Base-by-base conservation (phyloP, 2,888 invertebrate genomes). In the Belgica antarctica region DNA sequence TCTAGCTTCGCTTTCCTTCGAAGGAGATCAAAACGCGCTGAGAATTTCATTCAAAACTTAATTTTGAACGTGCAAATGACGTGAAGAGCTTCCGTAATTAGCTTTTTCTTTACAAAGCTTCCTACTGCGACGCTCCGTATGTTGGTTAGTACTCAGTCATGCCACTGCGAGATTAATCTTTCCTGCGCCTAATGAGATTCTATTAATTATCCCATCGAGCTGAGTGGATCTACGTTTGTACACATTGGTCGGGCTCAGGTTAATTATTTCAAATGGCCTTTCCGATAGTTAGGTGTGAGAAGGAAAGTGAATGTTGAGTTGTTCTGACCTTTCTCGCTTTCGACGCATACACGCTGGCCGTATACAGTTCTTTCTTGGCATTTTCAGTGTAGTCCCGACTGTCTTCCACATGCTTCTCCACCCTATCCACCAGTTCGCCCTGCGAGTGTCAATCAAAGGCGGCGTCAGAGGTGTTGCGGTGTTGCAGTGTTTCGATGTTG, bases 361-460 rank as follows among this genome's bases (percentile, higher is more conserved):
- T 83, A 79, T 84, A 84, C 75, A 94, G 87, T 80, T 96, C 88
- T 75, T 82, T 84, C 76, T 88, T 88, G 75, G 92, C 94, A 74
- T 86, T 83, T 78, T 87, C 88, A 76, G 94, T 89, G 83, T 90
- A 90, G 81, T 92, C 90, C 75, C 87, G 87, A 74, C 94, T 89
- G 81, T 89, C 88, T 76, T 89, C 87, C 75, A 96, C 95, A 83
- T 94, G 92, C 84, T 90, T 90, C 84, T 96, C 95, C 82, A 96
- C 92, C 81, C 92, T 86, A 84, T 95, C 94, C 79, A 95, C 87
- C 86, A 94, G 89, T 83, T 95, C 94, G 78, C 94, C 96, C 95
- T 96, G 84, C 78, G n/a, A 5, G 57, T 63, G 65, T 71, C 36
- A 25, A 59, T 52, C 31, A 61, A 4, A 24, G 59, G 61, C 65